A percentile compares a stretch with the other conserved stretches of the same genome.
These are phyloP conservation scores for Sweltsa coloradensis DNA, from an alignment of 1,140 invertebrate genomes.

Conservation along the genomic window DNA sequence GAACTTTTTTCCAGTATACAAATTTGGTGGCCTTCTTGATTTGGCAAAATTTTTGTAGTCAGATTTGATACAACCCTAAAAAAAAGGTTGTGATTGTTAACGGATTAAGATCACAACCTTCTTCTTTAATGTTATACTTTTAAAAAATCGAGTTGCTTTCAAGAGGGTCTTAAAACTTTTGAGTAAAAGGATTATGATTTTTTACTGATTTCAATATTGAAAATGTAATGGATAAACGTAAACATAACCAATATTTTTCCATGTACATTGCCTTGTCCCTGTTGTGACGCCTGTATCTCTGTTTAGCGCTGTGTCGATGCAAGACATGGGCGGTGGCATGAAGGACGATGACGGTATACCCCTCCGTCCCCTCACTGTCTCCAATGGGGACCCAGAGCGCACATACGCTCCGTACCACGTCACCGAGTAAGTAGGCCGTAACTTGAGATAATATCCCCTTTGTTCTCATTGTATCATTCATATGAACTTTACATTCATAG, in stretches of 20 bases:
- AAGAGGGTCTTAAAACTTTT: neutral
- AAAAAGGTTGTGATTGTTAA: neutral
- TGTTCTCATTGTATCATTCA: no score
- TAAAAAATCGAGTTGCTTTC: neutral
- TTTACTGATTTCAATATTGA: neutral
- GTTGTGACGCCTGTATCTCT: neutral
- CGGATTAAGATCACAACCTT: neutral
- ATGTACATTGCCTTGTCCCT: neutral
- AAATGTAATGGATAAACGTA: neutral
- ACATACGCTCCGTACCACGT: slow-evolving; percentile 41
- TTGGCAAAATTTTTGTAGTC: slow-evolving; percentile 1
- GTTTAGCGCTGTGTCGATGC: slow-evolving; percentile 19
- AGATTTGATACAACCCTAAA: neutral
- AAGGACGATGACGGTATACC: slow-evolving; percentile 56
- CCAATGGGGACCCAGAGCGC: slow-evolving; percentile 46
- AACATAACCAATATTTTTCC: neutral
- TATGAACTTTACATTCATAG: no score
- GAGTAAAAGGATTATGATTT: neutral
- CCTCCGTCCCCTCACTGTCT: slow-evolving; percentile 48
- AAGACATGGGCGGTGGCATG: slow-evolving; percentile 15
- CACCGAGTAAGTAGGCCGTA: slow-evolving; percentile 50
- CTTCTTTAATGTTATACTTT: neutral
- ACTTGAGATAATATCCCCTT: no score
- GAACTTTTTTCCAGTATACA: no score
- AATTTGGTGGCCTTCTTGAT: neutral